Evolutionary conservation across 1,140 invertebrate species (phyloP).

Genomic region (Megathymus violae): DNA sequence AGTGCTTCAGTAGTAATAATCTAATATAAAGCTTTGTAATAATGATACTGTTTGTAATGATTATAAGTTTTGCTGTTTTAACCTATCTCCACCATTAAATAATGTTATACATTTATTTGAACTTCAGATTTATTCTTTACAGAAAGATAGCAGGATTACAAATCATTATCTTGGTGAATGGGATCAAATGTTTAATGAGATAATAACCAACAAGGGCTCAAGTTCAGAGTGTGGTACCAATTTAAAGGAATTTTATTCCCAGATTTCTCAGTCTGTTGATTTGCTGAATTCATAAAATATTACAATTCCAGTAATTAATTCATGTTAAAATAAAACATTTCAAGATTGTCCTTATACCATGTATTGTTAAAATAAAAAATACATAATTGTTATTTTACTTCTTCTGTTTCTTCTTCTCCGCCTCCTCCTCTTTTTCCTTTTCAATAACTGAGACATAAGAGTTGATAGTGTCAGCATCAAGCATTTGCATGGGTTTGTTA

Average conservation of each 20-base stretch:
- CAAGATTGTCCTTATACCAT: constrained; percentile 51
- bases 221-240: constrained; percentile 74
- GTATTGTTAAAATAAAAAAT: constrained; percentile 61
- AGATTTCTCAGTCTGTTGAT: constrained; percentile 78
- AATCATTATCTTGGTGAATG: constrained; percentile 75
- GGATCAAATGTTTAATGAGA: constrained; percentile 80
- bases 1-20: too few species aligned
- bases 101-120: too few species aligned
- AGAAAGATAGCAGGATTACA: constrained; percentile 61
- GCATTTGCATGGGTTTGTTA: constrained; percentile 92
- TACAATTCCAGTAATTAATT: too few species aligned
- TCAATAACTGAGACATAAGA: constrained; percentile 97
- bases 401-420: constrained; percentile 98
- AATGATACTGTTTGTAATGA: too few species aligned
- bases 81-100: too few species aligned
- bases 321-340: constrained; percentile 25
- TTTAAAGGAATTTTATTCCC: constrained; percentile 76
- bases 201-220: constrained; percentile 67
- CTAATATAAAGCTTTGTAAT: too few species aligned
- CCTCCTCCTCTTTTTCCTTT: constrained; percentile 98
- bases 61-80: too few species aligned
- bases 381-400: constrained; percentile 85
- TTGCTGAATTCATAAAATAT: constrained; percentile 68
- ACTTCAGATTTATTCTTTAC: constrained; percentile 48
- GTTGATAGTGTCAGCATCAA: constrained; percentile 95